Evolutionary conservation across 1,140 invertebrate species (phyloP).

Genomic region (Philotrypesis tridentata): DNA sequence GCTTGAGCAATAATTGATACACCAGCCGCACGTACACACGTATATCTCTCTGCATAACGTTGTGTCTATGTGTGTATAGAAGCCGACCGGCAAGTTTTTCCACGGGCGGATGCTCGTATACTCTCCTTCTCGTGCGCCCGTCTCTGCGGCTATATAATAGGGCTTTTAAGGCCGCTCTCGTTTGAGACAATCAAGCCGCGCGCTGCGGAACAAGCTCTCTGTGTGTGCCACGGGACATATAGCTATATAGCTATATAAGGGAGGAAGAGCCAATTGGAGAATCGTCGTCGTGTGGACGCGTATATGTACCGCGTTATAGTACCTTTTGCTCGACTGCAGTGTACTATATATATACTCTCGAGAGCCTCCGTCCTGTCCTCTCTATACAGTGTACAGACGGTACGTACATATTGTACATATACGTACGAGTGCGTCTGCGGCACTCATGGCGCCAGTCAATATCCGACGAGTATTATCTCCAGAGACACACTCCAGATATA

Average conservation of each 20-base stretch:
- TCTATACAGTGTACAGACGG: no score
- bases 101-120: background rate
- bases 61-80: no score
- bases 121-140: slow-evolving; percentile 26
- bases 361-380: background rate
- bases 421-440: no score
- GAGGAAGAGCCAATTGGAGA: slow-evolving; percentile 35
- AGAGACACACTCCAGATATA: background rate
- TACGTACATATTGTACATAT: no score
- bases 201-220: slow-evolving; percentile 47
- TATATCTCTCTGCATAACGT: no score
- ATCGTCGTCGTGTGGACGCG: no score
- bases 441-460: background rate
- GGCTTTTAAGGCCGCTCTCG: slow-evolving; percentile 64
- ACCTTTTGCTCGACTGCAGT: no score
- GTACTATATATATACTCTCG: background rate
- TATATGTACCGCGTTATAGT: no score
- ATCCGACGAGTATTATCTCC: background rate
- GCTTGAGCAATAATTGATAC: background rate
- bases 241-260: background rate
- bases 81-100: background rate
- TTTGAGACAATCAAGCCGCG: slow-evolving; percentile 72
- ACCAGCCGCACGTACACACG: background rate
- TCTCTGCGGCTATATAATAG: slow-evolving; percentile 51
- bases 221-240: no score